Conservation (phyloP, 1,140 invertebrate species). For the Megalonaias nervosa region DNA sequence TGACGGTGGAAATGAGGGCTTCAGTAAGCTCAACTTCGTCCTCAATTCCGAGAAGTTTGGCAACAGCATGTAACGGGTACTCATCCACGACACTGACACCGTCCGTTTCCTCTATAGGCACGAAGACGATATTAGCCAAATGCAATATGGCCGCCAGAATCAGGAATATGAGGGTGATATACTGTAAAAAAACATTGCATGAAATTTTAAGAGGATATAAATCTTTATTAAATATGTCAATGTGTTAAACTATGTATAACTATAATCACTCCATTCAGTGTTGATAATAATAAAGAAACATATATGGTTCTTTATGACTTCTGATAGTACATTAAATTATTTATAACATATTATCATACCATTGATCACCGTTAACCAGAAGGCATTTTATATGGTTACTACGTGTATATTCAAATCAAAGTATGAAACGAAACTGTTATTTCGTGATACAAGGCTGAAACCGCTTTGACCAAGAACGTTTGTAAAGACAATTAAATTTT, state of each 20-base stretch:
- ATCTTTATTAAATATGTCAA: too few relatives aligned
- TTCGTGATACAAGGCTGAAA: background rate
- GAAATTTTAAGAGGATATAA: background rate
- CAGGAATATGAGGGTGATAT: constrained; percentile 87
- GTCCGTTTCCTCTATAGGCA: constrained; percentile 73
- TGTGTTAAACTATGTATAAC: too few relatives aligned
- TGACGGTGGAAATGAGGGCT: constrained; percentile 56
- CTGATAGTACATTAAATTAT: too few relatives aligned
- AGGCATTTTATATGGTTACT: too few relatives aligned
- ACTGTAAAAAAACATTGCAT: constrained; percentile 79
- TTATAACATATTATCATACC: too few relatives aligned
- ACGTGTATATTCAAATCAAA: background rate
- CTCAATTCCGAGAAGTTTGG: constrained; percentile 56
- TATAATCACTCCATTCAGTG: too few relatives aligned
- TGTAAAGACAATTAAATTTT: too few relatives aligned
- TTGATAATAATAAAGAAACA: too few relatives aligned
- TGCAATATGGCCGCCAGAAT: constrained; percentile 92
- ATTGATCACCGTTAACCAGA: too few relatives aligned
- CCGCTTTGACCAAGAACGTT: background rate
- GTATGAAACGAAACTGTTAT: background rate
- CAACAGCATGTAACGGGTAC: constrained; percentile 54
- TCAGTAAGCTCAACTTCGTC: constrained; percentile 57
- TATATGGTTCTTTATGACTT: too few relatives aligned
- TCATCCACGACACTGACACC: constrained; percentile 55
- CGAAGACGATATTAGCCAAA: constrained; percentile 88